phyloP scores from a whole-genome alignment of 2,113 vertebrate species.

The Cnemophilus loriae region DNA sequence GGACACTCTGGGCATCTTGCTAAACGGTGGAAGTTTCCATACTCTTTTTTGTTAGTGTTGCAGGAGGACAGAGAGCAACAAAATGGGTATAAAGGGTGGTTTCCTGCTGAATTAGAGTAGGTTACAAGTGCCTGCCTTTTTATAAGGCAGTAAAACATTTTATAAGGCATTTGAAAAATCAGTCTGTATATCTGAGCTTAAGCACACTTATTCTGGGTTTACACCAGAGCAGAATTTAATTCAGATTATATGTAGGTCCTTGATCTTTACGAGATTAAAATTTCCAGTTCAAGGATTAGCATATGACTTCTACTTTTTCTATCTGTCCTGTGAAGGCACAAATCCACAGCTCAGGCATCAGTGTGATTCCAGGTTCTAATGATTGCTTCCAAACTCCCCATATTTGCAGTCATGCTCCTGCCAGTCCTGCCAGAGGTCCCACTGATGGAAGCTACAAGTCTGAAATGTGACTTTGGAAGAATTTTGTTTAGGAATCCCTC shows the following conservation, averaged over 20 bases:
- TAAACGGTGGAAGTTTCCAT: neutral
- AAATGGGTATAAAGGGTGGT: neutral
- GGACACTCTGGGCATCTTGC: neutral
- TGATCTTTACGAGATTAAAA: neutral
- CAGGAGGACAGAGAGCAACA: neutral
- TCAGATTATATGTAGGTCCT: neutral
- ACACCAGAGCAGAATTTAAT: neutral
- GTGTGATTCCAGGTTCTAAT: neutral
- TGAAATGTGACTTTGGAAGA: slow-evolving; percentile 8
- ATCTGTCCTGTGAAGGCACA: neutral
- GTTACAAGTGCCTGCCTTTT: neutral
- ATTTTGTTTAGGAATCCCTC: neutral
- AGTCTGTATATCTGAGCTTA: neutral
- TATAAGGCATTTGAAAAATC: neutral
- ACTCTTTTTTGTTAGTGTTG: neutral
- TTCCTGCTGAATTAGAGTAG: neutral
- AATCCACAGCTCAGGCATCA: neutral
- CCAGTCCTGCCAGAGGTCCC: neutral
- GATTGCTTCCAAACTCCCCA: neutral
- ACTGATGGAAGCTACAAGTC: neutral
- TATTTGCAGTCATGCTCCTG: neutral
- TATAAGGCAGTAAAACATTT: neutral
- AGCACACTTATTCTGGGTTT: neutral
- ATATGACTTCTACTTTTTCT: neutral
- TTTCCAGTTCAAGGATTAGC: neutral